These are phyloP conservation scores for Perca fluviatilis DNA, from an alignment of 2,113 vertebrate species.

Conservation along the genomic window DNA sequence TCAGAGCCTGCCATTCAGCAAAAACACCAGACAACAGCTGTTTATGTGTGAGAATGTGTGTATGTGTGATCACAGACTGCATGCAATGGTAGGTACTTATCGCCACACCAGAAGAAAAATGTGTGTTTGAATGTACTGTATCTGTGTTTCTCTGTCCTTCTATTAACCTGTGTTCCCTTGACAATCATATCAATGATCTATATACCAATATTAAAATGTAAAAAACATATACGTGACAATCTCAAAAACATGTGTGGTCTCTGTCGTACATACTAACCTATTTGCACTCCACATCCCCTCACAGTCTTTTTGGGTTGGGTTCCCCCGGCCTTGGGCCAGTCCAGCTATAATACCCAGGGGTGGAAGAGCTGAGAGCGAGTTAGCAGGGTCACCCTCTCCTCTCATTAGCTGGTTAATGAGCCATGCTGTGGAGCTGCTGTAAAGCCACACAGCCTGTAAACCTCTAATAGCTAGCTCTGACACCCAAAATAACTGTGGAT, in stretches of 20 bases:
- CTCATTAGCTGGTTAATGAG: constrained; percentile 78
- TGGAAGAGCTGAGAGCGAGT: constrained; percentile 49
- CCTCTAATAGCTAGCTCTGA: constrained; percentile 54
- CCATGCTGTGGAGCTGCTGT: constrained; percentile 65
- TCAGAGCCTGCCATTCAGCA: constrained; percentile 41
- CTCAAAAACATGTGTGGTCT: not conserved
- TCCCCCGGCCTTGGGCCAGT: constrained; percentile 38
- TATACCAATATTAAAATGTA: not conserved
- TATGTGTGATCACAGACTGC: not conserved
- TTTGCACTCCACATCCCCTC: constrained; percentile 7
- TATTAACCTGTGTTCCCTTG: not conserved
- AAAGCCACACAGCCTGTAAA: constrained; percentile 71
- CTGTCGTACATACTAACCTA: not conserved
- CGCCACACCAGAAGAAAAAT: not conserved
- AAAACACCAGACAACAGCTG: constrained; percentile 40
- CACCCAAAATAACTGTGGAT: constrained; percentile 48
- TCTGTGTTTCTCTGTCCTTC: not conserved
- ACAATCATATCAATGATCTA: not conserved
- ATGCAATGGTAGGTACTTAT: not conserved
- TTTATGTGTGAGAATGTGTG: constrained; percentile 2
- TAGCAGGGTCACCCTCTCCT: constrained; percentile 76
- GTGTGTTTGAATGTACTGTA: not conserved
- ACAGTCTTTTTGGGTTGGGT: constrained; percentile 27
- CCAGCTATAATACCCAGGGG: constrained; percentile 48
- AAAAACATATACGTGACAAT: not conserved